Conservation (phyloP, 2,797 vertebrate genomes). For the Coregonus suidteri region DNA sequence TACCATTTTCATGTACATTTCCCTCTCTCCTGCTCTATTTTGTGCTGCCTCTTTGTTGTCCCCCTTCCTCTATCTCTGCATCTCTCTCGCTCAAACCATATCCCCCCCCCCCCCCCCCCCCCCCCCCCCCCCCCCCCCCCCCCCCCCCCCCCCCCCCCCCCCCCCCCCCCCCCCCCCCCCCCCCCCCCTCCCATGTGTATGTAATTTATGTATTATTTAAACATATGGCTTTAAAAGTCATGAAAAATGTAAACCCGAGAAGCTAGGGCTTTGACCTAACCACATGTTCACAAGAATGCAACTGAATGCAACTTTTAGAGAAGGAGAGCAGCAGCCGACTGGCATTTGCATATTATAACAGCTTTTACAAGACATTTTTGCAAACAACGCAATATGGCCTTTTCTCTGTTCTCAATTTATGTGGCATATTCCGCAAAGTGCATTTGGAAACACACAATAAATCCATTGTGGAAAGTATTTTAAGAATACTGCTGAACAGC, state of each 20-base stretch:
- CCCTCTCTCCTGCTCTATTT: neutral
- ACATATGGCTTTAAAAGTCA: conserved; percentile 27
- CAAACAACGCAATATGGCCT: neutral
- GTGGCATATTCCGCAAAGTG: neutral
- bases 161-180: neutral
- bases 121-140: neutral
- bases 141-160: neutral
- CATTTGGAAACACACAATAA: conserved; percentile 3
- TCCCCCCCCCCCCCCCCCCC: neutral
- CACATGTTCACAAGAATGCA: conserved; percentile 31
- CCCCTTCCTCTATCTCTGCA: neutral
- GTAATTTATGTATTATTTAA: conserved; percentile 34
- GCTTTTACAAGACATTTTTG: conserved; percentile 2
- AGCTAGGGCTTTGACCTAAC: conserved; percentile 28
- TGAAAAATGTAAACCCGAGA: conserved; percentile 23
- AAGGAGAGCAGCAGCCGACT: conserved; percentile 4
- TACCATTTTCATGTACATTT: neutral
- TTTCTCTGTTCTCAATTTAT: neutral
- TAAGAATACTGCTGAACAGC: neutral
- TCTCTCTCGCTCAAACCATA: neutral
- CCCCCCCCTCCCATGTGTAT: neutral
- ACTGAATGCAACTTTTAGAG: conserved; percentile 25
- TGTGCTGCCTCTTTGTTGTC: neutral
- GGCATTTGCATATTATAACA: conserved; percentile 25
- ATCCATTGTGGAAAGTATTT: conserved; percentile 5